Conservation (phyloP, 2,113 vertebrate species). For the Sardina pilchardus region DNA sequence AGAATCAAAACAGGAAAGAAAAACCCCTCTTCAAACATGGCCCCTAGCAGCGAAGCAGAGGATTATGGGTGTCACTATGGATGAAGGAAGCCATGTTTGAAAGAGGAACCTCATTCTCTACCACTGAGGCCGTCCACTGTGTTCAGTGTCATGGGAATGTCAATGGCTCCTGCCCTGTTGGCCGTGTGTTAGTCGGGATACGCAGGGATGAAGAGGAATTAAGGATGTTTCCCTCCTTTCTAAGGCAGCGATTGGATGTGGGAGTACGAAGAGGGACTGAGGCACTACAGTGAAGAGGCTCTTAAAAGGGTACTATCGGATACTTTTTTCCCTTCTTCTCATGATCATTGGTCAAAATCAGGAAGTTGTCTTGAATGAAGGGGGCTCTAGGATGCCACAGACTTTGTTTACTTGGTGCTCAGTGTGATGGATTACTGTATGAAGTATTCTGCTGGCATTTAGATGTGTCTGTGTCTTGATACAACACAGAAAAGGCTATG, state of each 20-base stretch:
- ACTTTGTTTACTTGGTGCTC: neutral
- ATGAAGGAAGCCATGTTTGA: constrained; percentile 21
- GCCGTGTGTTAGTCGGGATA: neutral
- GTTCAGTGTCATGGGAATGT: neutral
- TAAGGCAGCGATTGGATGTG: constrained; percentile 70
- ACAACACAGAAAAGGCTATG: neutral
- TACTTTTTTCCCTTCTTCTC: neutral
- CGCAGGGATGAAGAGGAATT: neutral
- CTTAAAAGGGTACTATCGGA: constrained; percentile 62
- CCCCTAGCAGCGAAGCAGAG: neutral
- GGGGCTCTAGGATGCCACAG: neutral
- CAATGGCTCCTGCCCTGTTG: neutral
- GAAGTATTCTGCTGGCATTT: neutral
- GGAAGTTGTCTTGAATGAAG: neutral
- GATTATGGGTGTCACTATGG: constrained; percentile 13
- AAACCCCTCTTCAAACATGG: neutral
- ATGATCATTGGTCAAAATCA: neutral
- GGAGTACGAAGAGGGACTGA: constrained; percentile 71
- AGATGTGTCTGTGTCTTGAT: neutral
- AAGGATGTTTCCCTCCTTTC: constrained; percentile 32
- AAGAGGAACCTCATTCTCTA: neutral
- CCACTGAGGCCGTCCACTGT: neutral
- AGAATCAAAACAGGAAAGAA: neutral
- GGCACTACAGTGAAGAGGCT: constrained; percentile 66
- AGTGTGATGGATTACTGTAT: neutral